These are phyloP conservation scores for Gyrodactylus salaris DNA, from an alignment of 1,140 invertebrate genomes.

Conservation along the genomic window DNA sequence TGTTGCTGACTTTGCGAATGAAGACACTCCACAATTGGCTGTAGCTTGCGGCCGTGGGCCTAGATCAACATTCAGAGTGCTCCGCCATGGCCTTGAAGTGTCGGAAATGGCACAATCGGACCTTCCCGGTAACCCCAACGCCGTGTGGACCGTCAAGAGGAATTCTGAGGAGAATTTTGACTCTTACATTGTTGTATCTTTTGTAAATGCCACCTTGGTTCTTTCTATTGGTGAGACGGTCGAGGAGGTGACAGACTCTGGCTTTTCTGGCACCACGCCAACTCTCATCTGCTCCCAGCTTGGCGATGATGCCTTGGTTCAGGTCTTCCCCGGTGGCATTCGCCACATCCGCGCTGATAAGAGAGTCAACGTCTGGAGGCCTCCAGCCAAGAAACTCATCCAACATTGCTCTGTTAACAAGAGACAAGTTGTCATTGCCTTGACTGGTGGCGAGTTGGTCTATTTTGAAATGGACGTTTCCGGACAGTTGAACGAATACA, in stretches of 20 bases:
- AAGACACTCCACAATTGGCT: constrained; percentile 91
- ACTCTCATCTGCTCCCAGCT: constrained; percentile 78
- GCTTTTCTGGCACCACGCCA: constrained; percentile 84
- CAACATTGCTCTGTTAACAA: constrained; percentile 92
- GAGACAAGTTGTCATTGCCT: constrained; percentile 78
- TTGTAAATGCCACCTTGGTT: constrained; percentile 93
- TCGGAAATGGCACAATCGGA: constrained; percentile 98
- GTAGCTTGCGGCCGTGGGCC: constrained; percentile 72
- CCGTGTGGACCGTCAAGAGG: constrained; percentile 92
- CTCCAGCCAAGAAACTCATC: constrained; percentile 76
- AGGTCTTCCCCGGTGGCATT: constrained; percentile 83
- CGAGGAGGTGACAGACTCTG: constrained; percentile 96
- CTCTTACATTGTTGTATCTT: constrained; percentile 98
- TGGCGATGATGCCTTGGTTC: constrained; percentile 79
- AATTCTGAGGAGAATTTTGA: constrained; percentile 83
- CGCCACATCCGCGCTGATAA: constrained; percentile 84
- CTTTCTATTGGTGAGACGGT: constrained; percentile 96
- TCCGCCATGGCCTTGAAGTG: constrained; percentile 78
- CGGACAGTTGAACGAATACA: constrained; percentile 86
- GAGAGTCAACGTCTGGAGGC: constrained; percentile 93
- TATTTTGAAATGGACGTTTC: constrained; percentile 98
- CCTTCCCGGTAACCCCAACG: constrained; percentile 86
- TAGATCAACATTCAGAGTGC: constrained; percentile 52
- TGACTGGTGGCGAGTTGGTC: constrained; percentile 79
- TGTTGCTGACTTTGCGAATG: constrained; percentile 39